Percentiles rank a stretch among this genome's conserved stretches.
phyloP scores from a whole-genome alignment of 92 coral and sea anemone species.

The Blastomussa wellsi region DNA sequence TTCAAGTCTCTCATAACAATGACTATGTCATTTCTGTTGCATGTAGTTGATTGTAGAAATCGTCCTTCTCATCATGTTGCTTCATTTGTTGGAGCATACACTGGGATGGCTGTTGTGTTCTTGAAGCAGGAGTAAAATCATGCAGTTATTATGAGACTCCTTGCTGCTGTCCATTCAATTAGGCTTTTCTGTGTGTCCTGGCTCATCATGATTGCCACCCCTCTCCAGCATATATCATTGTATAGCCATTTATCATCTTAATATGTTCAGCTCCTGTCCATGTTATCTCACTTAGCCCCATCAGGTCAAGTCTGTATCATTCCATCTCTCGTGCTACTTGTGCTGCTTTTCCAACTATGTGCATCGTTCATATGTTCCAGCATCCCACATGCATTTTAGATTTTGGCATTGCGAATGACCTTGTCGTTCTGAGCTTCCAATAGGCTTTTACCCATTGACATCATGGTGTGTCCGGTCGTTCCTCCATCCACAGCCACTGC shows the following conservation, averaged over 20 bases:
- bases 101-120: background rate
- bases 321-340: background rate
- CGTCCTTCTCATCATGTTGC: conserved; percentile 2
- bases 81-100: conserved; percentile 1
- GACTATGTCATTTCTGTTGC: background rate
- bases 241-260: too few species aligned
- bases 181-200: too few species aligned
- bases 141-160: background rate
- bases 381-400: background rate
- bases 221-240: too few species aligned
- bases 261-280: background rate
- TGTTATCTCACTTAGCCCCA: background rate
- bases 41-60: background rate
- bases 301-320: background rate
- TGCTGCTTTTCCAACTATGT: conserved; percentile 1
- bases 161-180: background rate
- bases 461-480: background rate
- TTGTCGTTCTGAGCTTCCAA: background rate
- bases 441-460: background rate
- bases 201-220: too few species aligned
- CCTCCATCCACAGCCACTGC: conserved; percentile 2
- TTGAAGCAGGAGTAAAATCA: background rate
- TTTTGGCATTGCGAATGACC: too few species aligned
- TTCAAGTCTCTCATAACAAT: background rate
- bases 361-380: background rate